These are phyloP conservation scores for Whitmania pigra DNA, from an alignment of 1,140 invertebrate species.

Conservation along the genomic window DNA sequence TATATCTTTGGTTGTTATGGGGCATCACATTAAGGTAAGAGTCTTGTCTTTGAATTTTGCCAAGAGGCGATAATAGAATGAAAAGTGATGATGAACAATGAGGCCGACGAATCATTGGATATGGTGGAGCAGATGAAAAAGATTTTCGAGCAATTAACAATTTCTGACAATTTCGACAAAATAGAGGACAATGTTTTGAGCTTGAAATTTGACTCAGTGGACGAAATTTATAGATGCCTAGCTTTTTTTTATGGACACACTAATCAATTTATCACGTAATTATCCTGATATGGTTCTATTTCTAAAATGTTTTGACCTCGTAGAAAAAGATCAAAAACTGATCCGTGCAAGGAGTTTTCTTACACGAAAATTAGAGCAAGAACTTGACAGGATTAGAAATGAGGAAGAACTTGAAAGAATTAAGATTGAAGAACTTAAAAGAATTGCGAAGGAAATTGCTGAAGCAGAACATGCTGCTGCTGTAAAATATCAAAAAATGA, in stretches of 20 bases:
- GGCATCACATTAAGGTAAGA: too few relatives aligned
- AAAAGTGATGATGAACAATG: too few relatives aligned
- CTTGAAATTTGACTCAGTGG: slow-evolving; percentile 67
- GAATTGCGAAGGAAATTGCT: too few relatives aligned
- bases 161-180: slow-evolving; percentile 74
- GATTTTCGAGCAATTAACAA: slow-evolving; percentile 86
- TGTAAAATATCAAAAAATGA: too few relatives aligned
- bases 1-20: too few relatives aligned
- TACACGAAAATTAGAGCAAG: slow-evolving; percentile 66
- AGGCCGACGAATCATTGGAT: slow-evolving; percentile 40
- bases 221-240: slow-evolving; percentile 67
- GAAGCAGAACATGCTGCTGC: too few relatives aligned
- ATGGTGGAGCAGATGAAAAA: slow-evolving; percentile 37
- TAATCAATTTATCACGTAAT: slow-evolving; percentile 75
- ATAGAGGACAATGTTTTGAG: slow-evolving; percentile 59
- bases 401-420: too few relatives aligned
- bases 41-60: too few relatives aligned
- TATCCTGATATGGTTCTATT: slow-evolving; percentile 63
- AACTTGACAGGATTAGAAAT: slow-evolving; percentile 65
- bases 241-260: slow-evolving; percentile 80
- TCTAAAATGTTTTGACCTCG: too few relatives aligned
- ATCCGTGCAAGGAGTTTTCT: slow-evolving; percentile 67
- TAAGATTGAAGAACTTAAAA: too few relatives aligned
- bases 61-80: too few relatives aligned
- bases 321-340: slow-evolving; percentile 30